Conservation (phyloP, 2,113 vertebrate genomes). For the cattle (Bos taurus) region ARS-UCD2.0 NC_037344.1:63554001-63554500, state of each 20-base stretch:
- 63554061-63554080: not conserved
- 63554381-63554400: not conserved
- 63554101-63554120: not conserved
- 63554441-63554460: accelerated
- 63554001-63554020: too few relatives aligned
- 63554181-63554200: not conserved
- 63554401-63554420: too few relatives aligned
- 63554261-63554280: too few relatives aligned
- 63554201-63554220: not conserved
- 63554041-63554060: not conserved
- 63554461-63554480: not conserved
- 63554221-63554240: not conserved
- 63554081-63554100: not conserved
- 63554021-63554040: not conserved
- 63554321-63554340: not conserved
- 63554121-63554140: not conserved
- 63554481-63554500: not conserved
- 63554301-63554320: too few relatives aligned
- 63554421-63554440: not conserved
- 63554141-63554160: not conserved
- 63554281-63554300: not conserved
- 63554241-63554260: not conserved
- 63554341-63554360: not conserved
- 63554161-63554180: not conserved
- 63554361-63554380: not conserved